Conservation (phyloP, 2,113 vertebrate genomes). For the Tachuris rubrigastra region DNA sequence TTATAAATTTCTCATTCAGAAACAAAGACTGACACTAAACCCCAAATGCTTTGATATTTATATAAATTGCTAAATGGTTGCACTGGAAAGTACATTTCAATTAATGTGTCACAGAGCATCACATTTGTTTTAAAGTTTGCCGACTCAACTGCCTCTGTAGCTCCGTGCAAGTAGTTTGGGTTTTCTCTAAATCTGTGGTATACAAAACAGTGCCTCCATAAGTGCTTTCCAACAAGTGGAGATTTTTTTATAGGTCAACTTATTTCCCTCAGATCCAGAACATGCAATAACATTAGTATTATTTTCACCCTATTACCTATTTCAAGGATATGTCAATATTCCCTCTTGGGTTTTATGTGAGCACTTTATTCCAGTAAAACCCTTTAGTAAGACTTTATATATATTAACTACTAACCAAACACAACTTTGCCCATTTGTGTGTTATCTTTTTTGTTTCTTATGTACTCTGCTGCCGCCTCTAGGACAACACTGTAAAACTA, state of each 20-base stretch:
- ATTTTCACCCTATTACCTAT: background rate
- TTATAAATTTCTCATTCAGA: constrained; percentile 83
- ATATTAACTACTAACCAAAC: constrained; percentile 61
- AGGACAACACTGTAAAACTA: constrained; percentile 66
- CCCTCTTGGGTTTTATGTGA: constrained; percentile 28
- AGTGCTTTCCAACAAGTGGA: constrained; percentile 16
- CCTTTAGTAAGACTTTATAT: constrained; percentile 42
- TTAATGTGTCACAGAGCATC: constrained; percentile 81
- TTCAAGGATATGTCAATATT: background rate
- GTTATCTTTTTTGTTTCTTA: constrained; percentile 45
- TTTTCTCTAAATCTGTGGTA: constrained; percentile 29
- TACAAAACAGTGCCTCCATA: background rate
- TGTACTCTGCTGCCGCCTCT: constrained; percentile 77
- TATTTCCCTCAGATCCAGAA: constrained; percentile 28
- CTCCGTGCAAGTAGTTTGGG: constrained; percentile 11
- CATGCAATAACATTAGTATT: constrained; percentile 26
- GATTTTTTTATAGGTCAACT: constrained; percentile 55
- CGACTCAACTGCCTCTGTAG: constrained; percentile 34
- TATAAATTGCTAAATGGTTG: constrained; percentile 82
- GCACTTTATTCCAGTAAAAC: constrained; percentile 25
- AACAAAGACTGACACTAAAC: constrained; percentile 80
- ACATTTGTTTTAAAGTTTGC: constrained; percentile 41
- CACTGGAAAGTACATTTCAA: constrained; percentile 88
- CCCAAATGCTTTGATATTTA: constrained; percentile 81
- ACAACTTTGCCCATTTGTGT: constrained; percentile 53